phyloP scores from a whole-genome alignment of 2,888 invertebrate genomes.

The Platerodrilus igneus region DNA sequence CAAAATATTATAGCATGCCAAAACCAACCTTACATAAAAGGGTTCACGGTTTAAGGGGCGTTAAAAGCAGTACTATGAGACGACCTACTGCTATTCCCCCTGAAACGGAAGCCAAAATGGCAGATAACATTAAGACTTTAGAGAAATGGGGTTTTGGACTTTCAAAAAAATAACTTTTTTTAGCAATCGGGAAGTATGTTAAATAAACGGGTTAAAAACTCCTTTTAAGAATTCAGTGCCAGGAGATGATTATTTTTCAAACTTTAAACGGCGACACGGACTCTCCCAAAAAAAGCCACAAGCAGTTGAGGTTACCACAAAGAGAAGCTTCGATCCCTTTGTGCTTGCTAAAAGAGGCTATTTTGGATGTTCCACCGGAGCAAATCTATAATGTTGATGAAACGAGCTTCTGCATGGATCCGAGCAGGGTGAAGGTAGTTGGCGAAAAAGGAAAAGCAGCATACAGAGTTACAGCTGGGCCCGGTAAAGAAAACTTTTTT shows the following conservation, averaged over 20 bases:
- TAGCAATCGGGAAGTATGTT: conserved; percentile 28
- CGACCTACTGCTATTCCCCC: conserved; percentile 27
- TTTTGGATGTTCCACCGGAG: conserved; percentile 5
- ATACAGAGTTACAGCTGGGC: conserved; percentile 25
- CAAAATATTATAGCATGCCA: conserved; percentile 11
- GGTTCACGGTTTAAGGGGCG: conserved; percentile 25
- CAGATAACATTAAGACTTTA: conserved; percentile 25
- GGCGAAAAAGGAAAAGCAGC: conserved; percentile 12
- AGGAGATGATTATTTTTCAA: conserved; percentile 31
- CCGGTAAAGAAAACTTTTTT: conserved; percentile 32
- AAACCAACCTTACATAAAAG: conserved; percentile 13
- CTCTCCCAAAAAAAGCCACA: conserved; percentile 33
- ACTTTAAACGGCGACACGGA: conserved; percentile 26
- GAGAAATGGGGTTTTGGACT: conserved; percentile 36
- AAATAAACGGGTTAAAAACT: conserved; percentile 29
- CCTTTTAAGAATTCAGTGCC: conserved; percentile 32
- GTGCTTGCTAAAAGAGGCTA: conserved; percentile 15
- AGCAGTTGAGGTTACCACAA: conserved; percentile 28
- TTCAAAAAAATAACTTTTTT: conserved; percentile 31
- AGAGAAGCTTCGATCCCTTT: conserved; percentile 26
- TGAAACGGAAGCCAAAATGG: conserved; percentile 29
- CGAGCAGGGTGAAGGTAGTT: conserved; percentile 14
- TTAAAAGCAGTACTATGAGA: conserved; percentile 22
- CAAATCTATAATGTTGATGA: conserved; percentile 19
- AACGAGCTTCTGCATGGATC: conserved; percentile 19